phyloP scores from a whole-genome alignment of 2,113 vertebrate species.

The Lethenteron reissneri region DNA sequence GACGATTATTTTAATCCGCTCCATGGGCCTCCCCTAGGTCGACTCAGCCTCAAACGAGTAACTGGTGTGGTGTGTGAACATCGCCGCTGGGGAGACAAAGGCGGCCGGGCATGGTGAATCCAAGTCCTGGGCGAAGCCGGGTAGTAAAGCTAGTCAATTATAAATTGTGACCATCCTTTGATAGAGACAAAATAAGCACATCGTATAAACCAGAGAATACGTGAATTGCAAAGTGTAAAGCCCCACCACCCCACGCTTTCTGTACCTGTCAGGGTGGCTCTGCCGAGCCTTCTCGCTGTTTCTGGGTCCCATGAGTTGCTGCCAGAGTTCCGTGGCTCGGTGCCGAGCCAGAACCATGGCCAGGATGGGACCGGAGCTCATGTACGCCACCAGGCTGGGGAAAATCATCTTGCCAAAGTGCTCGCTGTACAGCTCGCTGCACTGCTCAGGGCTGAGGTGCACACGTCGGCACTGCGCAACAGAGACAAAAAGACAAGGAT shows the following conservation, averaged over 20 bases:
- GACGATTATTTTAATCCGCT: too few relatives aligned
- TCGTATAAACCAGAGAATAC: too few relatives aligned
- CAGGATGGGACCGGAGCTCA: conserved; percentile 70
- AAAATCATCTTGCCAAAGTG: conserved; percentile 65
- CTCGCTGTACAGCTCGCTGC: conserved; percentile 71
- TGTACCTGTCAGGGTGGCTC: conserved; percentile 52
- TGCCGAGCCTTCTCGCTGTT: conserved; percentile 39
- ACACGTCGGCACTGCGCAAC: conserved; percentile 44
- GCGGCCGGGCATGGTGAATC: too few relatives aligned
- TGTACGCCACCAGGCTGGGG: conserved; percentile 62
- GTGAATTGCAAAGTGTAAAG: too few relatives aligned
- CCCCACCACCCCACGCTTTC: neutral
- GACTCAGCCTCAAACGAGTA: too few relatives aligned
- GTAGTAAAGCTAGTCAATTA: too few relatives aligned
- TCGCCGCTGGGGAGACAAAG: too few relatives aligned
- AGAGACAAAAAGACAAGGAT: conserved; percentile 7
- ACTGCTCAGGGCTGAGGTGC: conserved; percentile 66
- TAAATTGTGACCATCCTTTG: too few relatives aligned
- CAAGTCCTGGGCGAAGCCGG: too few relatives aligned
- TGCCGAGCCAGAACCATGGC: conserved; percentile 44
- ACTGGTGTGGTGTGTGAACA: too few relatives aligned
- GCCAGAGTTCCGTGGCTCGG: conserved; percentile 50
- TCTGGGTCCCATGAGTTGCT: conserved; percentile 52
- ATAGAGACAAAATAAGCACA: too few relatives aligned
- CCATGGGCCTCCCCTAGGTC: too few relatives aligned